phyloP scores from a whole-genome alignment of 2,113 vertebrate genomes.

The Hemicordylus capensis region DNA sequence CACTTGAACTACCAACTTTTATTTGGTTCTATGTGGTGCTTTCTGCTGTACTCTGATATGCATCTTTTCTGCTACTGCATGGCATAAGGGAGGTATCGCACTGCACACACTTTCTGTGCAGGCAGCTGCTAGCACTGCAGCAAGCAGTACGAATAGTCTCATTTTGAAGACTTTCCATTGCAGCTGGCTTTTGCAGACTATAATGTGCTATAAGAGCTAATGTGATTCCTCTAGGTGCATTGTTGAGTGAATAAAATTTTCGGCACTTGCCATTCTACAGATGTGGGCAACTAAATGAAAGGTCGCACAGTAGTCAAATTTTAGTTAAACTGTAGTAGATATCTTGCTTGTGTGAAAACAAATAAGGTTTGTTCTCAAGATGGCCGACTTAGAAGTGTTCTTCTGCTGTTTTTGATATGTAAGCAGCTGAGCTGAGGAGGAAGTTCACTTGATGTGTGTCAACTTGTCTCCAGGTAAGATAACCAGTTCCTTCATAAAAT shows the following conservation, averaged over 20 bases:
- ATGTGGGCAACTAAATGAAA: slow-evolving; percentile 54
- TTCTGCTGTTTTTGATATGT: slow-evolving; percentile 62
- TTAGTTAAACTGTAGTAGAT: slow-evolving; percentile 48
- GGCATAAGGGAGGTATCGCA: slow-evolving; percentile 73
- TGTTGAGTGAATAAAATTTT: slow-evolving; percentile 27
- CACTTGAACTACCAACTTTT: background rate
- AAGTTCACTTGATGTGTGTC: slow-evolving; percentile 67
- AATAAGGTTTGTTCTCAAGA: slow-evolving; percentile 66
- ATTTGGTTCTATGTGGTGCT: slow-evolving; percentile 15
- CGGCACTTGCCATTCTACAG: slow-evolving; percentile 25
- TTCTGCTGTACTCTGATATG: slow-evolving; percentile 36
- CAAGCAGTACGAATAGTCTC: slow-evolving; percentile 67
- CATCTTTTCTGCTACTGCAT: slow-evolving; percentile 65
- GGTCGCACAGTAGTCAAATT: slow-evolving; percentile 35
- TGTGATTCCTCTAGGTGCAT: slow-evolving; percentile 28
- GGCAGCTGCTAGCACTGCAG: slow-evolving; percentile 70
- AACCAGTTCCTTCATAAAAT: slow-evolving; percentile 46
- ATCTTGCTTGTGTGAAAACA: slow-evolving; percentile 57
- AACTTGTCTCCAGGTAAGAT: slow-evolving; percentile 74
- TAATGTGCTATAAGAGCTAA: slow-evolving; percentile 60
- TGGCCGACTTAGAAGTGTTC: slow-evolving; percentile 72
- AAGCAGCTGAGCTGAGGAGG: slow-evolving; percentile 73
- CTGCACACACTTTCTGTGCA: slow-evolving; percentile 75
- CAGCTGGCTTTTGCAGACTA: slow-evolving; percentile 58
- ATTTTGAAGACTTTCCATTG: slow-evolving; percentile 66